phyloP scores from a whole-genome alignment of 2,113 vertebrate genomes.

The Hippocampus zosterae region DNA sequence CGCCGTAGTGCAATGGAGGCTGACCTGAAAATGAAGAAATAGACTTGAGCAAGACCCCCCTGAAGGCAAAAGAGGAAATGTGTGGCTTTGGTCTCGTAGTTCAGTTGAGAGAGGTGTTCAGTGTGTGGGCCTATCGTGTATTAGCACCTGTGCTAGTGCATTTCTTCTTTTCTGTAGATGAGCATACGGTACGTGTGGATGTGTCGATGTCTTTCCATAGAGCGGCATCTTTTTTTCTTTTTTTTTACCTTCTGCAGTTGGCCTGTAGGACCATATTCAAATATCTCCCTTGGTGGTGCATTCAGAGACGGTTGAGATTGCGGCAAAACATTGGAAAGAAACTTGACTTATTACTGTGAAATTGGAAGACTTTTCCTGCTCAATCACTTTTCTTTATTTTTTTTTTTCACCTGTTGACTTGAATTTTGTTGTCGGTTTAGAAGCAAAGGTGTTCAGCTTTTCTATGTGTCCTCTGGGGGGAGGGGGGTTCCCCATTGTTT shows the following conservation, averaged over 20 bases:
- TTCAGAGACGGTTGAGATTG: background rate
- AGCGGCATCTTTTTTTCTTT: conserved; percentile 11
- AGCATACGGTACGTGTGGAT: background rate
- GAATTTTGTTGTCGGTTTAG: background rate
- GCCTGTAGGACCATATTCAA: background rate
- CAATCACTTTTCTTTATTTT: background rate
- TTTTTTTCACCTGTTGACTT: background rate
- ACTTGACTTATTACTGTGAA: background rate
- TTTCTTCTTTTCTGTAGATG: background rate
- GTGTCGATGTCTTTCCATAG: background rate
- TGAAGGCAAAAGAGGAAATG: conserved; percentile 8
- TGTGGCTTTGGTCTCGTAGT: background rate
- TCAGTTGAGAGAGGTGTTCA: background rate
- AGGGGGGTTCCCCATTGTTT: background rate
- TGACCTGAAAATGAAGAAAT: conserved; percentile 99
- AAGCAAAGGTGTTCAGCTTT: background rate
- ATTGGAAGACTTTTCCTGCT: background rate
- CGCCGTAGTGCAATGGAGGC: conserved; percentile 98
- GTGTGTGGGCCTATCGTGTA: background rate
- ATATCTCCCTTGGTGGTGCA: background rate
- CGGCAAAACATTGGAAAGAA: background rate
- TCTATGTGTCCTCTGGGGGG: background rate
- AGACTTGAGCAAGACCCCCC: conserved; percentile 20
- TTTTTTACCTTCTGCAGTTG: background rate
- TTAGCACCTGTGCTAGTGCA: conserved; percentile 4